phyloP scores from a whole-genome alignment of 2,797 vertebrate species.

The Rhabdomys pumilio region DNA sequence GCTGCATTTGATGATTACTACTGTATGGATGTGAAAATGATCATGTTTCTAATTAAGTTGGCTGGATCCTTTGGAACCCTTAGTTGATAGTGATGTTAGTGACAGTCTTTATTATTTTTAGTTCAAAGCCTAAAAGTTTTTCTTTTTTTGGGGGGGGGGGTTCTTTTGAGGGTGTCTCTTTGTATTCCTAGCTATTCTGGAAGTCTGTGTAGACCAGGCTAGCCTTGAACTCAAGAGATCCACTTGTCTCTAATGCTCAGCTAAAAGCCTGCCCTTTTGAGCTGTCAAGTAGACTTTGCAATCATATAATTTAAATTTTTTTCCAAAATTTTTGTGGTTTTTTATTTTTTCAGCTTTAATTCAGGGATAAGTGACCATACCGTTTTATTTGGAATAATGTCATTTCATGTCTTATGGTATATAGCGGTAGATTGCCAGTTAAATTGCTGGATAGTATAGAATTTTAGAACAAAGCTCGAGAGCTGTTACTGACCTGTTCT shows the following conservation, averaged over 20 bases:
- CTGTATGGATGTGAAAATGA: slow-evolving; percentile 42
- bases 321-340: background rate
- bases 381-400: background rate
- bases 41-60: slow-evolving; percentile 27
- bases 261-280: background rate
- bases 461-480: slow-evolving; percentile 23
- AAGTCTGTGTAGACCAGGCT: background rate
- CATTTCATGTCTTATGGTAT: slow-evolving; percentile 6
- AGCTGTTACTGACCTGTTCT: slow-evolving; percentile 15
- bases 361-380: background rate
- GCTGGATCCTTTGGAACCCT: background rate
- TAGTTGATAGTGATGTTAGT: background rate
- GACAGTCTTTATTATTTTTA: slow-evolving; percentile 51
- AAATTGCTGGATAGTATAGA: background rate
- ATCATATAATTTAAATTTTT: slow-evolving; percentile 31
- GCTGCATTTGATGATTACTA: slow-evolving; percentile 11
- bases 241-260: background rate
- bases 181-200: background rate
- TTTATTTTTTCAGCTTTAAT: slow-evolving; percentile 55
- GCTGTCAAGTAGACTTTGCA: background rate
- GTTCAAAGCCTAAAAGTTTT: background rate
- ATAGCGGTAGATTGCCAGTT: background rate
- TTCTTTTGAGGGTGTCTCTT: background rate
- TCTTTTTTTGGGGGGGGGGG: no score
- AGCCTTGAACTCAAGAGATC: background rate